Evolutionary conservation across 1,140 invertebrate genomes (phyloP).

Genomic region (Hesperophylax magnus): DNA sequence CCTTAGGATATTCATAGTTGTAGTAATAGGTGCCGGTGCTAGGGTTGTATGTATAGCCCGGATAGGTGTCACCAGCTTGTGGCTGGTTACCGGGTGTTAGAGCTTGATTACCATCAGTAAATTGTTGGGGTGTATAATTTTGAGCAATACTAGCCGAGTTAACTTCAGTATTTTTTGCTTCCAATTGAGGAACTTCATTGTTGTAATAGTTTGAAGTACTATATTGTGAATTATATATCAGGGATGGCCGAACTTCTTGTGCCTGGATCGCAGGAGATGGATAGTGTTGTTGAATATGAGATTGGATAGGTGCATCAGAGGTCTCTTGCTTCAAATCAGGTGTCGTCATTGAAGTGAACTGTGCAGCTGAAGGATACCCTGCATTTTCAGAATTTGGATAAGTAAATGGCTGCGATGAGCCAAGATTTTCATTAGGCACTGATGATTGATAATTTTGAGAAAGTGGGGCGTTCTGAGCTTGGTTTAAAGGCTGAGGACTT

Average conservation of each 20-base stretch:
- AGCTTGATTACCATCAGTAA: constrained; percentile 46
- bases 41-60: constrained; percentile 70
- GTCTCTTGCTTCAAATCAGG: constrained; percentile 61
- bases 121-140: constrained; percentile 31
- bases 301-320: constrained; percentile 65
- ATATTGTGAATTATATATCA: constrained; percentile 37
- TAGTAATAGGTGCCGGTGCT: constrained; percentile 69
- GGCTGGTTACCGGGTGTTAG: constrained; percentile 57
- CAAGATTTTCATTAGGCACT: constrained; percentile 11
- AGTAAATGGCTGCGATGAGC: background rate
- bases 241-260: background rate
- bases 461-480: background rate
- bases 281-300: constrained; percentile 64
- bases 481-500: background rate
- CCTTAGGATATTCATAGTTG: constrained; percentile 70
- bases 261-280: constrained; percentile 18
- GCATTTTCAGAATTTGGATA: constrained; percentile 17
- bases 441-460: constrained; percentile 21
- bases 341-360: constrained; percentile 16
- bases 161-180: constrained; percentile 54
- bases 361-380: background rate
- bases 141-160: constrained; percentile 7
- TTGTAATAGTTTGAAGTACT: constrained; percentile 16
- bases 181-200: constrained; percentile 53
- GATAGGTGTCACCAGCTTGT: constrained; percentile 69